Conservation (phyloP, 2,113 vertebrate genomes). For the Panthera tigris region DNA sequence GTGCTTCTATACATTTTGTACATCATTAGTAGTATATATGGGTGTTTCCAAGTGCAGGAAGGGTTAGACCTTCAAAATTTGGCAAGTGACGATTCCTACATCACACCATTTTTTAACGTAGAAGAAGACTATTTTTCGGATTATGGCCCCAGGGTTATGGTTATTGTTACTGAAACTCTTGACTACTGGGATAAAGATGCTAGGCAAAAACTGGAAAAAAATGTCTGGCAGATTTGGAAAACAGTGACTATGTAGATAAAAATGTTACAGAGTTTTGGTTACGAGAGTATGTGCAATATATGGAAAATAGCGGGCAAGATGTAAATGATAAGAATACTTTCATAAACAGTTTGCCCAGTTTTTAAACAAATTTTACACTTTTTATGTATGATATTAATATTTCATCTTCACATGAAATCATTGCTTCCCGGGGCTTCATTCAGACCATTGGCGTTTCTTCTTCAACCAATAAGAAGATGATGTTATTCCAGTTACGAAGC, state of each 20-base stretch:
- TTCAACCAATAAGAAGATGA: slow-evolving; percentile 70
- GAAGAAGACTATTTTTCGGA: slow-evolving; percentile 84
- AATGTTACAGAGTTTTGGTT: slow-evolving; percentile 86
- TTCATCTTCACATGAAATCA: slow-evolving; percentile 73
- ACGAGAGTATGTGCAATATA: slow-evolving; percentile 74
- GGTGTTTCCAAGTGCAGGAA: slow-evolving; percentile 83
- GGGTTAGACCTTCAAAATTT: slow-evolving; percentile 86
- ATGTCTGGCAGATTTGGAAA: slow-evolving; percentile 83
- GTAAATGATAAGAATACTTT: slow-evolving; percentile 75
- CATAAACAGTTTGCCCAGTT: slow-evolving; percentile 75
- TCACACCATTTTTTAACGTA: slow-evolving; percentile 82
- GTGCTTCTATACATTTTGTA: slow-evolving; percentile 82
- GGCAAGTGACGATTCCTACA: slow-evolving; percentile 84
- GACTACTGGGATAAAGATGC: slow-evolving; percentile 84
- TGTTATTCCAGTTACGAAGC: slow-evolving; percentile 82
- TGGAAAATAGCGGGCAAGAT: slow-evolving; percentile 60
- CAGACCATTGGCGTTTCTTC: slow-evolving; percentile 82
- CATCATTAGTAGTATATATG: slow-evolving; percentile 84
- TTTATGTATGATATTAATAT: slow-evolving; percentile 84
- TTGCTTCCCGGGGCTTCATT: slow-evolving; percentile 86
- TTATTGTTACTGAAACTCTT: slow-evolving; percentile 82
- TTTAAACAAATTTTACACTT: slow-evolving; percentile 69
- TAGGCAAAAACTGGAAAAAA: slow-evolving; percentile 70
- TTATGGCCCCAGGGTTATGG: slow-evolving; percentile 86
- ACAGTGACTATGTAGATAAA: slow-evolving; percentile 64